A percentile compares a stretch with the other conserved stretches of the same genome.
phyloP scores from a whole-genome alignment of 2,113 vertebrate species.

The Catagonus wagneri region DNA sequence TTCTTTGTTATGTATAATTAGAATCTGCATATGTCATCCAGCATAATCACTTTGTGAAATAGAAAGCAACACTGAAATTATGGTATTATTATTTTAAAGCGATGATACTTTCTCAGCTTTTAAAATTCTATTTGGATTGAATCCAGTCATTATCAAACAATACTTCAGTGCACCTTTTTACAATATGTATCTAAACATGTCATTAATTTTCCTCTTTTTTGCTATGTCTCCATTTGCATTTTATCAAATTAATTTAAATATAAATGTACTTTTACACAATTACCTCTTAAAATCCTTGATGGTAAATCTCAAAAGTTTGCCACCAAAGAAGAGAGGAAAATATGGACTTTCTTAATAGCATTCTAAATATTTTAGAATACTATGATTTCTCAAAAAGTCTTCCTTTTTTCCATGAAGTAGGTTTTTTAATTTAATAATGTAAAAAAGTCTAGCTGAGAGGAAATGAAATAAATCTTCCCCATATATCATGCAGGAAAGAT shows the following conservation, averaged over 20 bases:
- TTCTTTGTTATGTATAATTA: constrained; percentile 50
- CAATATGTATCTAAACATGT: constrained; percentile 52
- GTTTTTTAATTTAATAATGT: not conserved
- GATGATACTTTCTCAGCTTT: constrained; percentile 37
- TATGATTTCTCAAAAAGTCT: constrained; percentile 15
- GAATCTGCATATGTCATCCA: constrained; percentile 34
- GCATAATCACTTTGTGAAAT: constrained; percentile 66
- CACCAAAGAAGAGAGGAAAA: constrained; percentile 16
- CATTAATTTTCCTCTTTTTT: constrained; percentile 60
- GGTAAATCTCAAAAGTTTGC: constrained; percentile 54
- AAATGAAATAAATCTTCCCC: constrained; percentile 28
- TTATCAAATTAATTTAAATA: constrained; percentile 80
- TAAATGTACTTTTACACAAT: constrained; percentile 73
- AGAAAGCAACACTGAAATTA: constrained; percentile 35
- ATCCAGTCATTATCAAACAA: constrained; percentile 52
- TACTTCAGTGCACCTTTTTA: constrained; percentile 45
- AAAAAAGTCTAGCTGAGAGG: not conserved
- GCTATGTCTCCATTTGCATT: constrained; percentile 65
- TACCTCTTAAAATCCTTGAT: constrained; percentile 59
- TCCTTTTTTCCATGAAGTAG: not conserved
- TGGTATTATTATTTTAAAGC: constrained; percentile 54
- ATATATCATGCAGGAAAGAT: not conserved
- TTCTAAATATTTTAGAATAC: constrained; percentile 23
- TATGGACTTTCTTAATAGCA: not conserved
- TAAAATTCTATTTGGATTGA: constrained; percentile 46